A percentile compares a stretch with the other conserved stretches of the same genome.
These are phyloP conservation scores for Aselliscus stoliczkanus DNA, from an alignment of 2,797 vertebrate species.

Conservation along the genomic window DNA sequence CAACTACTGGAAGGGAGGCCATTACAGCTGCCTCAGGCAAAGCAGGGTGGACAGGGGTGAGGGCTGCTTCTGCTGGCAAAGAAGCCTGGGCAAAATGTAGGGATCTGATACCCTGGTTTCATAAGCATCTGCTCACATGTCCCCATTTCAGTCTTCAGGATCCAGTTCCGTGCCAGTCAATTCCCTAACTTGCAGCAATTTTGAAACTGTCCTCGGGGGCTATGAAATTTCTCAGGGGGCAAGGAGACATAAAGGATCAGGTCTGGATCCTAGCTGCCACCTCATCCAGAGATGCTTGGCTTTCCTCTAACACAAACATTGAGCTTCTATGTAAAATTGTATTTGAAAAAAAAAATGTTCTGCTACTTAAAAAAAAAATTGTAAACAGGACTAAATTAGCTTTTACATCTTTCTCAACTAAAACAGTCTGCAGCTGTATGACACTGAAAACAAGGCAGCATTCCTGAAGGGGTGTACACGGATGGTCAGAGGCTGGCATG, in stretches of 20 bases:
- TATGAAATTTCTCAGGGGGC: not conserved
- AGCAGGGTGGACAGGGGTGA: not conserved
- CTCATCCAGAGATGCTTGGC: too few relatives aligned
- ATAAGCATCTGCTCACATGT: not conserved
- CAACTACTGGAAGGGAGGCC: not conserved
- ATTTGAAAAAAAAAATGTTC: not conserved
- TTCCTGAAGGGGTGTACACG: rapidly evolving
- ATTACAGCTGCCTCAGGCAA: not conserved
- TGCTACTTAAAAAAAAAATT: not conserved
- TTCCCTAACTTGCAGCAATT: not conserved
- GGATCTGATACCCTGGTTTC: not conserved
- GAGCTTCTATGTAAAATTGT: not conserved
- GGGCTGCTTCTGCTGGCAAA: not conserved
- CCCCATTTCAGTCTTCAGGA: not conserved
- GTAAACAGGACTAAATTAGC: not conserved
- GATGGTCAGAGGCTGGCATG: not conserved
- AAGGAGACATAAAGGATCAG: not conserved
- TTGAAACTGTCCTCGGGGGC: not conserved
- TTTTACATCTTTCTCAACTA: not conserved
- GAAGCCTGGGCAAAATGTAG: not conserved
- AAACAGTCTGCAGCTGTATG: not conserved
- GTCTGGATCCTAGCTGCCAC: not conserved
- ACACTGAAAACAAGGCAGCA: not conserved
- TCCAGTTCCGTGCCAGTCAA: not conserved
- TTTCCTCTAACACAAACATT: not conserved